Base-by-base conservation (phyloP, 1,140 invertebrate genomes). In the Thrips palmi region DNA sequence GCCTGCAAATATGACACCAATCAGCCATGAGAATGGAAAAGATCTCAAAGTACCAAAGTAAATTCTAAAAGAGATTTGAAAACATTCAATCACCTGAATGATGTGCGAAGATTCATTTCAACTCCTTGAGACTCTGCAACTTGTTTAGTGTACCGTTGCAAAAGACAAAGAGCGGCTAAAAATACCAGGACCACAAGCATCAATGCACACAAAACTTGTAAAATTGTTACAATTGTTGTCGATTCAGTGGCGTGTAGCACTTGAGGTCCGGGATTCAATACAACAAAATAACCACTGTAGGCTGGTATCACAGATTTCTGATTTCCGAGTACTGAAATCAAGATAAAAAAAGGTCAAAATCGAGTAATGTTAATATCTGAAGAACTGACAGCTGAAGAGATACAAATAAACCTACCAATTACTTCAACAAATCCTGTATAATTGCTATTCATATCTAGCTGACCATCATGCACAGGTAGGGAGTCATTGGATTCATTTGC, bases 361-460 rank as follows among this genome's bases (percentile, higher is more conserved):
- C n/a, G 14, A 34, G 18, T n/a, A n/a, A n/a, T n/a, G n/a, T n/a
- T n/a, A 47, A 40, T 30, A 27, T 15, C 39, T 31, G 7, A 27
- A 21, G 6, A 12, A 20, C 34, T 40, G 38, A 20, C 31, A 35
- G 23, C 24, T 6, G n/a, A 32, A 31, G 14, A n/a, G n/a, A n/a
- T n/a, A n/a, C n/a, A 42, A 41, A 39, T 28, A 29, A 22, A 60
- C 60, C 55, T 57, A 82, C 78, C 71, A 45, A 81, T 72, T 29
- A 85, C 63, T 63, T 86, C 80, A 17, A 88, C 61, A 50, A 83
- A 86, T 17, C 74, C 71, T 1, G 81, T 85, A 44, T 88, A 88
- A 49, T 81, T 83, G 1, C 76, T 71, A 15, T 67, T 64, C 10
- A 70, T 64, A 49, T 85, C 77, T 20, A 87, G 59, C 29, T 60